Evolutionary conservation across 2,113 vertebrate genomes (phyloP).

Genomic region (Chinchilla lanigera): DNA sequence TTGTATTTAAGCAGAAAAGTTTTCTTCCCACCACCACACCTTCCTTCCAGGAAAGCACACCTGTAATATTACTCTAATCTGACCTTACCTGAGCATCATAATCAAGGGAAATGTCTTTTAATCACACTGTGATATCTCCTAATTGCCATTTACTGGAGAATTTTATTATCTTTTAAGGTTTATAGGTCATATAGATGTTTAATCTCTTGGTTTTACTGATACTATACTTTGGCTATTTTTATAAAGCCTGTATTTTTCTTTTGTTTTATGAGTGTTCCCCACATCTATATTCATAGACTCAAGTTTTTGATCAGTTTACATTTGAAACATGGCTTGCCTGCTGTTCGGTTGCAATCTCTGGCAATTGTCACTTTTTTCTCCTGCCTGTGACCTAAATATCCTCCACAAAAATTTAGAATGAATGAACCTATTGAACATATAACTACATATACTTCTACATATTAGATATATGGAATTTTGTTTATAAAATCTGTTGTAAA

Average conservation of each 20-base stretch:
- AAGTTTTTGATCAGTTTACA: not conserved
- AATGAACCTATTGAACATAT: not conserved
- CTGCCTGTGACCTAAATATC: not conserved
- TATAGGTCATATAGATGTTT: not conserved
- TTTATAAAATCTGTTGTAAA: not conserved
- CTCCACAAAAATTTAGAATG: not conserved
- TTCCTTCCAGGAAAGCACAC: not conserved
- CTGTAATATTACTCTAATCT: not conserved
- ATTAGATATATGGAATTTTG: not conserved
- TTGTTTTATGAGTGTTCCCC: not conserved
- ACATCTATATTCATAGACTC: not conserved
- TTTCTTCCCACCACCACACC: not conserved
- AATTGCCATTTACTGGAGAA: not conserved
- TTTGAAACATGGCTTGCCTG: not conserved
- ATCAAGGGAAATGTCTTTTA: not conserved
- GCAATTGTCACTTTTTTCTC: not conserved
- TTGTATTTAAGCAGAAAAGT: not conserved
- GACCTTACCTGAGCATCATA: not conserved
- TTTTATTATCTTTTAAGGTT: not conserved
- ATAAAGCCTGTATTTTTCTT: not conserved
- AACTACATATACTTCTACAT: not conserved
- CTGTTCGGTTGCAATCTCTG: not conserved
- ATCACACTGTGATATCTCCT: not conserved
- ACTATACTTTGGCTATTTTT: not conserved
- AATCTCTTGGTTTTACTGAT: not conserved